These are phyloP conservation scores for Caenorhabditis tropicalis DNA, from an alignment of 1,140 invertebrate genomes.

Conservation along the genomic window DNA sequence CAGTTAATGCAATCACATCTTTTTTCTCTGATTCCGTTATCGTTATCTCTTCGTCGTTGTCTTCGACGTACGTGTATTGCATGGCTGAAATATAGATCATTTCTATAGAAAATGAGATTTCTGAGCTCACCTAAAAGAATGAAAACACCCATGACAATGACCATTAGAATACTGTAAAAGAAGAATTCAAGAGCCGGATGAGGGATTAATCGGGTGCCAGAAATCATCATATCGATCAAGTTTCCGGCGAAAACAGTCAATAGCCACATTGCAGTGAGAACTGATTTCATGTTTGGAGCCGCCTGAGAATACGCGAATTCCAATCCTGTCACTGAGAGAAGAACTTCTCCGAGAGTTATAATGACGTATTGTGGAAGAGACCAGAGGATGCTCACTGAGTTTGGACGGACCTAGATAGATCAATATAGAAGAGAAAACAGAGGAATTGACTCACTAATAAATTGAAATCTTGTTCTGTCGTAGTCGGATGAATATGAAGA, in stretches of 20 bases:
- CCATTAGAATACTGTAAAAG: conserved; percentile 68
- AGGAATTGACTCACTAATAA: conserved; percentile 30
- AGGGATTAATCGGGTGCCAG: conserved; percentile 61
- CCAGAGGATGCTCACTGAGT: conserved; percentile 68
- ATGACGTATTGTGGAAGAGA: conserved; percentile 67
- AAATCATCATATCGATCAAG: conserved; percentile 66
- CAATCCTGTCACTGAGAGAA: conserved; percentile 68
- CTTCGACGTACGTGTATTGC: conserved; percentile 59
- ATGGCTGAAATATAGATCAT: conserved; percentile 49
- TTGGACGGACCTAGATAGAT: conserved; percentile 53
- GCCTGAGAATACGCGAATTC: conserved; percentile 71
- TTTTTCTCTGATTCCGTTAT: conserved; percentile 40
- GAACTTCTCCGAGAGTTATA: conserved; percentile 65
- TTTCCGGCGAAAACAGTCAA: conserved; percentile 71
- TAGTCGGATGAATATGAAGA: conserved; percentile 47
- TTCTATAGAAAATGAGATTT: not conserved
- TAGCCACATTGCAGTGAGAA: conserved; percentile 69
- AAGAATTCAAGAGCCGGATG: conserved; percentile 70
- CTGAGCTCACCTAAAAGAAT: conserved; percentile 53
- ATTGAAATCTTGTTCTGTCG: not conserved
- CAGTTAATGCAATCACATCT: conserved; percentile 31
- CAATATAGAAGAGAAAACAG: not conserved
- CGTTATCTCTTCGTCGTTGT: conserved; percentile 28
- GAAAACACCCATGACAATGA: conserved; percentile 65
- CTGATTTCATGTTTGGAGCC: conserved; percentile 69